phyloP scores from a whole-genome alignment of 1,140 invertebrate species.

The Spodoptera litura region DNA sequence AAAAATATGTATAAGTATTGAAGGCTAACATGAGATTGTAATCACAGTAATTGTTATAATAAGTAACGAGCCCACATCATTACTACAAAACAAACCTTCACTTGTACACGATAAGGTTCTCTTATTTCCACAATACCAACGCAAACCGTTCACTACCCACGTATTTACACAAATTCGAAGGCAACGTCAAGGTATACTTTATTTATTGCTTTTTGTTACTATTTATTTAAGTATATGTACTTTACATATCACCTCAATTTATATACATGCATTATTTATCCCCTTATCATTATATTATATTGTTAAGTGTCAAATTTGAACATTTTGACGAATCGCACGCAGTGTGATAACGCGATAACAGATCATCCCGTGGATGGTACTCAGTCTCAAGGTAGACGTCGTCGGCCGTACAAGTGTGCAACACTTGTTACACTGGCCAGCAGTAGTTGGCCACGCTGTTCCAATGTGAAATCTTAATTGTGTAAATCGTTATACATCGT shows the following conservation, averaged over 20 bases:
- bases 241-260: conserved; percentile 83
- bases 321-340: conserved; percentile 63
- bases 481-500: conserved; percentile 52
- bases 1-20: conserved; percentile 86
- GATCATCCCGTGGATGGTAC: conserved; percentile 63
- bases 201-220: conserved; percentile 85
- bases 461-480: conserved; percentile 37
- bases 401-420: conserved; percentile 5
- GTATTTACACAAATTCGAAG: conserved; percentile 80
- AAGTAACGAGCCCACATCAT: conserved; percentile 83
- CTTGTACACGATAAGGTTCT: conserved; percentile 60
- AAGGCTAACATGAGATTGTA: conserved; percentile 85
- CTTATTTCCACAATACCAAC: conserved; percentile 64
- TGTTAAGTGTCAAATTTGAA: conserved; percentile 70
- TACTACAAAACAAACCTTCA: conserved; percentile 80
- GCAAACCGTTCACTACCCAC: conserved; percentile 70
- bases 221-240: conserved; percentile 79
- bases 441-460: background rate
- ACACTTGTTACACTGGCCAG: too few relatives aligned
- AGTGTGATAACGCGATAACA: conserved; percentile 54
- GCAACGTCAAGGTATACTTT: conserved; percentile 86
- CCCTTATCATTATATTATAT: conserved; percentile 55
- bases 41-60: conserved; percentile 84
- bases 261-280: conserved; percentile 74
- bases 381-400: conserved; percentile 79